phyloP scores from a whole-genome alignment of 2,797 vertebrate species.

The Spatula clypeata region DNA sequence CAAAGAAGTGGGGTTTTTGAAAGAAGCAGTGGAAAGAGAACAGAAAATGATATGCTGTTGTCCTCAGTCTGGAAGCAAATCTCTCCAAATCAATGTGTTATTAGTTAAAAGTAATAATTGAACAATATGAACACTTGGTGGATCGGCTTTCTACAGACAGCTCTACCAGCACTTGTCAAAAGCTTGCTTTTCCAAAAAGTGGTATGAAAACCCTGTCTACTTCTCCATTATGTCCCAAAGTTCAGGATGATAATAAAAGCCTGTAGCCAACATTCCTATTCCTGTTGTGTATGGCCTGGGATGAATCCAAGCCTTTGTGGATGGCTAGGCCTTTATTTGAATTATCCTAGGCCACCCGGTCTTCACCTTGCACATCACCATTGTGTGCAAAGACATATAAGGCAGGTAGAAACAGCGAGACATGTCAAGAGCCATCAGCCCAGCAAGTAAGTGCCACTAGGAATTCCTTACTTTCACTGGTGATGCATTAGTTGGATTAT shows the following conservation, averaged over 20 bases:
- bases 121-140: fast-evolving
- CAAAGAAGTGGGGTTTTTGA: background rate
- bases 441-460: background rate
- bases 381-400: fast-evolving
- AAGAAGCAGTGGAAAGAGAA: background rate
- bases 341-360: background rate
- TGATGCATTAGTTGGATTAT: background rate
- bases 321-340: background rate
- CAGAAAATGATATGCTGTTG: background rate
- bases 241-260: background rate
- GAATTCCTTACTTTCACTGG: background rate
- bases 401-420: background rate
- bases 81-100: background rate
- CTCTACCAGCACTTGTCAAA: background rate
- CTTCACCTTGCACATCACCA: background rate
- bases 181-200: background rate
- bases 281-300: background rate
- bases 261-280: background rate
- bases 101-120: background rate
- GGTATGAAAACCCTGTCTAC: background rate
- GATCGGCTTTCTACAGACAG: background rate
- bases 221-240: background rate
- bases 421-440: too few species aligned
- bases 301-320: background rate
- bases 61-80: background rate